These are phyloP conservation scores for Tor tambroides DNA, from an alignment of 2,113 vertebrate genomes.

Conservation along the genomic window DNA sequence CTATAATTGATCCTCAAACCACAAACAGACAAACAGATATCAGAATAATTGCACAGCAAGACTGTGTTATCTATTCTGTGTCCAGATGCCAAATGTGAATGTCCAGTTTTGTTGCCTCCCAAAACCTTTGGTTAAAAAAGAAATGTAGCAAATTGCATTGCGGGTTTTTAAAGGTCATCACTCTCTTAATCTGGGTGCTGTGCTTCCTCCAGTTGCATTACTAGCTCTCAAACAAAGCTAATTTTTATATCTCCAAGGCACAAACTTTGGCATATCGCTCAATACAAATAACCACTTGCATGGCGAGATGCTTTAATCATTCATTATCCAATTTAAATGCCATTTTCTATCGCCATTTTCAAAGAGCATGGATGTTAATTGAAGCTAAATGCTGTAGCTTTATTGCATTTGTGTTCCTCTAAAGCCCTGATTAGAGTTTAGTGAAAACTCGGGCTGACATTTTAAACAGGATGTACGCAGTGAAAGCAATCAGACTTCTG, in stretches of 20 bases:
- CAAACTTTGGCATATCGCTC: conserved; percentile 52
- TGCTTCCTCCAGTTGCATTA: conserved; percentile 33
- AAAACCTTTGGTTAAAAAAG: background rate
- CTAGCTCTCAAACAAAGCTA: conserved; percentile 33
- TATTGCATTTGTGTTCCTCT: conserved; percentile 52
- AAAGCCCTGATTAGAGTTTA: conserved; percentile 48
- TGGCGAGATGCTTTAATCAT: conserved; percentile 51
- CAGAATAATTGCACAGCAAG: background rate
- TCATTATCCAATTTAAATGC: conserved; percentile 59
- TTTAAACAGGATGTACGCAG: conserved; percentile 3
- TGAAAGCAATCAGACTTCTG: conserved; percentile 29
- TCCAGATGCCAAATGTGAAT: conserved; percentile 27
- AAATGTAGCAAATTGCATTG: conserved; percentile 38
- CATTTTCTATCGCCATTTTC: conserved; percentile 54
- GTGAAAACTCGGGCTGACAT: conserved; percentile 39
- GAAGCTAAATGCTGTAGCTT: conserved; percentile 54
- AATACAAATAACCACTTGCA: conserved; percentile 47
- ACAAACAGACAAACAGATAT: background rate
- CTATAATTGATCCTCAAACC: background rate
- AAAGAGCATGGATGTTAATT: conserved; percentile 55
- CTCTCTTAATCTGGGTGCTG: conserved; percentile 44
- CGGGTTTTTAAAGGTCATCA: conserved; percentile 57
- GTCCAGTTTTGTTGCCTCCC: background rate
- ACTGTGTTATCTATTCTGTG: background rate
- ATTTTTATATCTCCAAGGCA: conserved; percentile 42